Base-by-base conservation (phyloP, 2,113 vertebrate genomes). In the Pseudopodoces humilis region DNA sequence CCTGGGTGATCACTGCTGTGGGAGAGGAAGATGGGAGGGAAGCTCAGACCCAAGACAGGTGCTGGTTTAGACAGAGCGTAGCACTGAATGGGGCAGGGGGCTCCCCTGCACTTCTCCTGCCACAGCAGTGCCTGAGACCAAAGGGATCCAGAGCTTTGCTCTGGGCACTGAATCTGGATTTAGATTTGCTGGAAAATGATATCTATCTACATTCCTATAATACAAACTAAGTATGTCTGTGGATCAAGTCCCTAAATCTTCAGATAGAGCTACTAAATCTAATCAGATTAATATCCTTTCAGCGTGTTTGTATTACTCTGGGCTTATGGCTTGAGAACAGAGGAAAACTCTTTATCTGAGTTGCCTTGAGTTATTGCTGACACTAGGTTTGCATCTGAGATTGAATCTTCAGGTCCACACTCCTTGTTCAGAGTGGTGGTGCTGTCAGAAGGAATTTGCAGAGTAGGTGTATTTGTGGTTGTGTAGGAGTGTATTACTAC, bases 381-480 rank as follows among this genome's bases (percentile, higher is more conserved):
- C 59, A 46, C 30, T 15, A 12, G 37, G 72, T 43, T 63, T 89
- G 59, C 62, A 58, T 22, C 31, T 43, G 88, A 90, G 81, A 67
- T 68, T 75, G 70, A 88, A 90, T 79, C 52, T 71, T 58, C 23
- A 78, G 58, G 88, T 93, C 88, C 53, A 64, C 41, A 13, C 19
- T 88, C 33, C 35, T 60, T 5, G 8, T 67, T 91, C 44, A 68
- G 76, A 93, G 64, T 24, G 3, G 35, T 27, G 35, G 28, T 81
- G 56, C 93, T 86, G 88, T 86, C 90, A 64, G 76, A 71, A 94
- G 33, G 68, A 41, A 88, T 95, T 84, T 90, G 68, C 71, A 82
- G 90, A 75, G 71, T 55, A 49, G 72, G 69, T 93, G 83, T 71
- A 37, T 72, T 83, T 9, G 1, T 76, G 85, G 85, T 28, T 5